A percentile compares a stretch with the other conserved stretches of the same genome.
Evolutionary conservation across 2,797 vertebrate species (phyloP).

Genomic region (Galagoides demidoff): DNA sequence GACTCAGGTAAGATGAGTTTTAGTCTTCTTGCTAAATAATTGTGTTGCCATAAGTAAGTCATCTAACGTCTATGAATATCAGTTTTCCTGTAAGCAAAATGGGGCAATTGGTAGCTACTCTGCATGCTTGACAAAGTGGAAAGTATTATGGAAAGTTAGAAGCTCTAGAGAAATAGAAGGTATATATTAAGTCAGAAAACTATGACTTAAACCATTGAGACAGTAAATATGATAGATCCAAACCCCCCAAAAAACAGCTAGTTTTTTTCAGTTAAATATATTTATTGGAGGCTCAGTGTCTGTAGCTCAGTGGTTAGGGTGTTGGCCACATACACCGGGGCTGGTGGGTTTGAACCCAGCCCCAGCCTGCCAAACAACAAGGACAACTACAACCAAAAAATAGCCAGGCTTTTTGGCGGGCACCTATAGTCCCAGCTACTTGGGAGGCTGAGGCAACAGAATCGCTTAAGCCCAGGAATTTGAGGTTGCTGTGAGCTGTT

Average conservation of each 20-base stretch:
- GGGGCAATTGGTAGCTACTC: not conserved
- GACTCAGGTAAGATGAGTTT: not conserved
- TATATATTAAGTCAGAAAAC: not conserved
- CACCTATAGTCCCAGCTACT: too few species aligned
- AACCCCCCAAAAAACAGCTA: not conserved
- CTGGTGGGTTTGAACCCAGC: too few species aligned
- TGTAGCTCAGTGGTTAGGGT: too few species aligned
- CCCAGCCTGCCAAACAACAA: too few species aligned
- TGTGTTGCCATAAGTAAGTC: not conserved
- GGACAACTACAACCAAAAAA: too few species aligned
- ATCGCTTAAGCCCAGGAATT: too few species aligned
- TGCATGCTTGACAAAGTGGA: not conserved
- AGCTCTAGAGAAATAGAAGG: not conserved
- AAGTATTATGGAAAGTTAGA: not conserved
- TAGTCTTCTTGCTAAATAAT: not conserved
- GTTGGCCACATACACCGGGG: too few species aligned
- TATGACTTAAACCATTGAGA: not conserved
- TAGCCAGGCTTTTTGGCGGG: too few species aligned
- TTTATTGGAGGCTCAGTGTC: not conserved
- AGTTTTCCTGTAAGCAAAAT: conserved; percentile 72
- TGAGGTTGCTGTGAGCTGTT: too few species aligned
- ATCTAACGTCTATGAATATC: not conserved
- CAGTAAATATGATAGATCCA: not conserved
- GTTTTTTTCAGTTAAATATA: not conserved
- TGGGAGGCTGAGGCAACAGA: too few species aligned